These are phyloP conservation scores for Pectinophora gossypiella DNA, from an alignment of 1,140 invertebrate species.

Conservation along the genomic window DNA sequence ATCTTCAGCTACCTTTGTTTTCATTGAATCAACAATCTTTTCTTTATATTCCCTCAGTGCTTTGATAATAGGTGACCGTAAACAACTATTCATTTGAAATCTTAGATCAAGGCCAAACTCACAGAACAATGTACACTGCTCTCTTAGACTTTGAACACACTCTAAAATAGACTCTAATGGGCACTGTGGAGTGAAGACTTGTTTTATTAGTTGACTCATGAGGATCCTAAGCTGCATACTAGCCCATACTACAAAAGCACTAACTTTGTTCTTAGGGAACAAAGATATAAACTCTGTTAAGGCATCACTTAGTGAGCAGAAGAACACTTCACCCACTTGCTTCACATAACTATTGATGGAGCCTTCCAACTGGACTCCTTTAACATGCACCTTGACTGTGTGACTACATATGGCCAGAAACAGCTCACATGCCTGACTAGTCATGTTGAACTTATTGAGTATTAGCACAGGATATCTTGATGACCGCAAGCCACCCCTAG, in stretches of 20 bases:
- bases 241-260: constrained; percentile 94
- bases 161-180: constrained; percentile 89
- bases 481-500: constrained; percentile 94
- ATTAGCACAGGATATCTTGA: constrained; percentile 90
- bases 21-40: constrained; percentile 68
- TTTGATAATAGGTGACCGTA: constrained; percentile 79
- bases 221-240: constrained; percentile 90
- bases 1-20: constrained; percentile 66
- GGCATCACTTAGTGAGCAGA: constrained; percentile 91
- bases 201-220: constrained; percentile 88
- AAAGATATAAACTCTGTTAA: constrained; percentile 89
- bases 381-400: constrained; percentile 87
- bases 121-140: constrained; percentile 80
- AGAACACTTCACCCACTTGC: constrained; percentile 90
- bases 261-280: constrained; percentile 86
- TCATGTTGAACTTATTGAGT: constrained; percentile 90
- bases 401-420: constrained; percentile 91
- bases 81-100: constrained; percentile 88
- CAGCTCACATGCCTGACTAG: constrained; percentile 87
- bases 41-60: constrained; percentile 69
- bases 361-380: constrained; percentile 92
- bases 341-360: constrained; percentile 90
- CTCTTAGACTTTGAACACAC: constrained; percentile 87
- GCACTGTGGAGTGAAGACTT: constrained; percentile 95
- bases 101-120: constrained; percentile 80